Evolutionary conservation across 2,797 vertebrate species (phyloP), one percentile per base, ranked within the genome.

Genomic region (Cyprinodon diabolis): DNA sequence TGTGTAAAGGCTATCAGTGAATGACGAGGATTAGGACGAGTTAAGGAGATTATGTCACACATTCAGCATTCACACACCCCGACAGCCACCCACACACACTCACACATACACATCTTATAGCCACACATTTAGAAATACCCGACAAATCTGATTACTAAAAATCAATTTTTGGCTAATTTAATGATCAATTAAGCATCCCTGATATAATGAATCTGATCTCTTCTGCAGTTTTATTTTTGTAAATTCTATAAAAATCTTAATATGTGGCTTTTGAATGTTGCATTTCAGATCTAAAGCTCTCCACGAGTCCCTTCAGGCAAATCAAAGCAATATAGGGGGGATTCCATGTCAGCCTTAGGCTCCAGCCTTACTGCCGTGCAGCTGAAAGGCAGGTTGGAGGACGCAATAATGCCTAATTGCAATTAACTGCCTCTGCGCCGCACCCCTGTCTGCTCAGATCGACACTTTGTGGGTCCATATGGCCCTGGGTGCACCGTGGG

Each of bases 41-140:
- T 95, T 95, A 95, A 95, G 95, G 91, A 95, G 95, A 95, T 95
- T 95, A 95, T 93, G 94, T 94, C 89, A 91, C 94, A 94, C 93
- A 94, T 94, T 94, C 94, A 87, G 76, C 92, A 93, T 92, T 93
- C 93, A 90, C 79, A 79, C 83, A 82, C 75, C 77, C 75, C 81
- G 72, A 74, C 82, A 88, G 84, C 90, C 90, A 89, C 90, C 83
- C 89, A 89, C 81, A 69, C 76, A 74, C 81, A 56, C 76, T 47
- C 78, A 69, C 75, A 45, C 76, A 37, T 8, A 2, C 15, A 60
- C 21, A 43, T 63, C 37, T 40, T 35, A 62, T n/a, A 62, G 37
- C 60, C 35, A n/a, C 37, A 43, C 37, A 63, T 43, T 75, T 54
- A 47, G 35, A 75, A 78, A 79, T 66, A 71, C 71, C 60, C 74